These are phyloP conservation scores for Salvator merianae DNA, from an alignment of 2,113 vertebrate species.

Conservation along the genomic window DNA sequence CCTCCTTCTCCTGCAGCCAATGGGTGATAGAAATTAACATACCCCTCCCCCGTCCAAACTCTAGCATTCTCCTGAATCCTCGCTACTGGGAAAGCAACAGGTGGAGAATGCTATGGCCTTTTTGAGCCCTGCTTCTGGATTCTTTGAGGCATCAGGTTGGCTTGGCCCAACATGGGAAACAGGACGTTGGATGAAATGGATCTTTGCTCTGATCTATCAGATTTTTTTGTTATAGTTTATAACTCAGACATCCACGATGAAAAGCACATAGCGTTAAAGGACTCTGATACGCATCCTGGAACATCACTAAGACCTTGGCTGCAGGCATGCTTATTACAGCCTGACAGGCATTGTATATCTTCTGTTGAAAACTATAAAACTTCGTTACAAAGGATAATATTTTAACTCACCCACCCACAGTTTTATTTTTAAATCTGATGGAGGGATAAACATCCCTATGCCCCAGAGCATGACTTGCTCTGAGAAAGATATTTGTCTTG, in stretches of 20 bases:
- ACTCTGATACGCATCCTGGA: neutral
- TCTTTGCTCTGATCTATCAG: neutral
- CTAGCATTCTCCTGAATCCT: no score
- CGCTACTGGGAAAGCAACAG: neutral
- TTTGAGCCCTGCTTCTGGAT: neutral
- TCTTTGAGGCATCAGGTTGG: neutral
- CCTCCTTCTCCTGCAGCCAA: no score
- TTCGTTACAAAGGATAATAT: conserved; percentile 36
- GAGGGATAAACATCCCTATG: neutral
- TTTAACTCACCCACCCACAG: neutral
- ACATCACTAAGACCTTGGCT: neutral
- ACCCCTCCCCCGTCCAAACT: no score
- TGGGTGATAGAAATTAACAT: no score
- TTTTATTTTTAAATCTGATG: conserved; percentile 42
- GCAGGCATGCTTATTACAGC: neutral
- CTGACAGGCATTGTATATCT: neutral
- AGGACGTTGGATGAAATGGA: neutral
- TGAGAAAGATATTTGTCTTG: conserved; percentile 39
- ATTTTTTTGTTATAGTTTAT: neutral
- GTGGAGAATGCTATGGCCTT: neutral
- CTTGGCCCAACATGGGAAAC: neutral
- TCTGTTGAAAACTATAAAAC: conserved; percentile 8
- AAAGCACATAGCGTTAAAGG: neutral
- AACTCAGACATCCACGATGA: neutral
- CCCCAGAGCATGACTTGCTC: conserved; percentile 13